These are phyloP conservation scores for Carterocephalus palaemon DNA, from an alignment of 2,888 invertebrate species.

Conservation along the genomic window DNA sequence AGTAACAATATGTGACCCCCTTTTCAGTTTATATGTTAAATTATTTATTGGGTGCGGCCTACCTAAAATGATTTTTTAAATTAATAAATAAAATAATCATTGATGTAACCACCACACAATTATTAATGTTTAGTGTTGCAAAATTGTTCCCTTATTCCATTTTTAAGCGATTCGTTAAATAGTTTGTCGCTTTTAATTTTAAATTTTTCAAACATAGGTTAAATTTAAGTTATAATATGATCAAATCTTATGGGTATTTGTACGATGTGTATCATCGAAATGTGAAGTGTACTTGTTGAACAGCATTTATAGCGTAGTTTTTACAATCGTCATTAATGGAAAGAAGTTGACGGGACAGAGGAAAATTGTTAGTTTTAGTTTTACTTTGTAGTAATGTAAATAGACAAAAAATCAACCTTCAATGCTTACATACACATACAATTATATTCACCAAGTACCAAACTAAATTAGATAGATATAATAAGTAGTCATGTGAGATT, in stretches of 20 bases:
- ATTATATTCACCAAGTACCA: constrained; percentile 16
- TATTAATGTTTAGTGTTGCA: too few species aligned
- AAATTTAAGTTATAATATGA: constrained; percentile 9
- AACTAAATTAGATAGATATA: constrained; percentile 7
- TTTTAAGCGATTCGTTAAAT: constrained; percentile 9
- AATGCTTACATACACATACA: too few species aligned
- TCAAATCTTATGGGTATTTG: constrained; percentile 12
- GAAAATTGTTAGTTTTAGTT: not conserved
- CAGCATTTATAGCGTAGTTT: constrained; percentile 20
- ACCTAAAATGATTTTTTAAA: too few species aligned
- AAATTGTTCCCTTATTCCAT: not conserved
- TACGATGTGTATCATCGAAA: constrained; percentile 7
- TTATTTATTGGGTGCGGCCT: too few species aligned
- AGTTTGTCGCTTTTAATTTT: constrained; percentile 6
- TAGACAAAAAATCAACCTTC: too few species aligned
- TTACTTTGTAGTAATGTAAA: constrained; percentile 12
- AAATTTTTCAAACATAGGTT: not conserved
- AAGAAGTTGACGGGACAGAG: constrained; percentile 8
- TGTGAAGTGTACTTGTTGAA: constrained; percentile 18
- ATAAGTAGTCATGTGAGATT: constrained; percentile 18
- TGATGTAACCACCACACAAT: too few species aligned
- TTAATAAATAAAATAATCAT: too few species aligned
- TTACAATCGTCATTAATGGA: not conserved
- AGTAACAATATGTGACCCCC: too few species aligned
- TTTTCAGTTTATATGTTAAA: too few species aligned